Percentiles rank a stretch among this genome's conserved stretches.
These are phyloP conservation scores for Scopus umbretta DNA, from an alignment of 2,113 vertebrate species.

Conservation along the genomic window DNA sequence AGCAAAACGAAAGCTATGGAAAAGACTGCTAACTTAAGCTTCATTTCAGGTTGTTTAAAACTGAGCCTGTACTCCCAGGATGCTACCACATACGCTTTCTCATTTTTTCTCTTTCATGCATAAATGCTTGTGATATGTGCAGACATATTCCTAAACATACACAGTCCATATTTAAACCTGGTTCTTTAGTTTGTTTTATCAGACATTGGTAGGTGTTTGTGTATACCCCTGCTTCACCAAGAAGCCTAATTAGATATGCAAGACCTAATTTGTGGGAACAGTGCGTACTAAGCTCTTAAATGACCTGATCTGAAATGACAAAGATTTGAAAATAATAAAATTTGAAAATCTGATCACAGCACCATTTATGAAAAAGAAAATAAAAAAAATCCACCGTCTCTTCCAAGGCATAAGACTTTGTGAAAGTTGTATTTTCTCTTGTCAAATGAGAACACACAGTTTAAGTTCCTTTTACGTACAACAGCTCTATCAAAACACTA, in stretches of 20 bases:
- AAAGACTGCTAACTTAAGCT: not conserved
- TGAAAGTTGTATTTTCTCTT: not conserved
- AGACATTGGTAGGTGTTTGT: not conserved
- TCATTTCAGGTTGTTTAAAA: not conserved
- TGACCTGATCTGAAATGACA: not conserved
- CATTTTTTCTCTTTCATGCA: not conserved
- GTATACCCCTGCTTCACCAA: not conserved
- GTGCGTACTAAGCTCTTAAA: not conserved
- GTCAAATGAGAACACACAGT: not conserved
- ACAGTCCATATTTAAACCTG: not conserved
- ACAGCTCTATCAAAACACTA: slow-evolving; percentile 10
- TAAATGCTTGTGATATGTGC: not conserved
- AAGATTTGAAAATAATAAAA: not conserved
- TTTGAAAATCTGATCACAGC: not conserved
- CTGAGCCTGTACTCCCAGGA: not conserved
- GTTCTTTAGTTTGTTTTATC: not conserved
- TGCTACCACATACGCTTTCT: not conserved
- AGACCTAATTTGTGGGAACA: not conserved
- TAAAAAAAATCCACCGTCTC: not conserved
- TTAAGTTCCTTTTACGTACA: not conserved
- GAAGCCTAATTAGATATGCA: not conserved
- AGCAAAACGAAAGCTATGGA: not conserved
- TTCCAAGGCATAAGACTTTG: not conserved
- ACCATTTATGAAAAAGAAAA: not conserved
- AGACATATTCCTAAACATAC: not conserved